Conservation (phyloP, 1,140 invertebrate species). For the Doryteuthis pealeii region DNA sequence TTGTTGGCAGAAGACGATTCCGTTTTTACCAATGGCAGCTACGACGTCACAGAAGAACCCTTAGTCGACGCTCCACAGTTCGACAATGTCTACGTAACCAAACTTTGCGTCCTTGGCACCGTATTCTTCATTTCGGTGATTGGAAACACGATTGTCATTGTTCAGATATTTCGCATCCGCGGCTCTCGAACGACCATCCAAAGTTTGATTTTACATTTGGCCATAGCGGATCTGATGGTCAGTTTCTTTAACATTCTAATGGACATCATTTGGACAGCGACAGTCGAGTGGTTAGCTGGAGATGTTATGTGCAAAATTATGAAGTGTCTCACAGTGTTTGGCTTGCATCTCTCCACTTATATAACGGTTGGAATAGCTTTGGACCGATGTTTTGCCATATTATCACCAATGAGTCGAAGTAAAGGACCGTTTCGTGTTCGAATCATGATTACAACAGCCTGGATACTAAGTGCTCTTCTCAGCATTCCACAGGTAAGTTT, state of each 20-base stretch:
- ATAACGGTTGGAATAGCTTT: constrained; percentile 79
- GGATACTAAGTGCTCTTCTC: constrained; percentile 71
- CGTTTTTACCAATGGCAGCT: neutral
- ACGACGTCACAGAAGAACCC: neutral
- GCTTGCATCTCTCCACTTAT: constrained; percentile 76
- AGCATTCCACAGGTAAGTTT: constrained; percentile 78
- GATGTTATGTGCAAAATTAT: constrained; percentile 77
- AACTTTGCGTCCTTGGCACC: constrained; percentile 68
- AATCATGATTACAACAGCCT: constrained; percentile 64
- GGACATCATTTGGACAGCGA: constrained; percentile 76
- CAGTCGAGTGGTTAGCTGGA: constrained; percentile 78
- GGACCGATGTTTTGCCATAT: constrained; percentile 76
- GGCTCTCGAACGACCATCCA: constrained; percentile 70
- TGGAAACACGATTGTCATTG: constrained; percentile 75
- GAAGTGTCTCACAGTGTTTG: constrained; percentile 71
- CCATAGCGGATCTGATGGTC: constrained; percentile 73
- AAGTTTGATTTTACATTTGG: constrained; percentile 72
- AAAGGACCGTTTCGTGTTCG: constrained; percentile 67
- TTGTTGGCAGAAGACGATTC: neutral
- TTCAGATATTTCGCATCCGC: constrained; percentile 69
- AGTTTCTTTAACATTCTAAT: constrained; percentile 78
- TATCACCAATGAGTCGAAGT: constrained; percentile 77
- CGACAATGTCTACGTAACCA: constrained; percentile 62
- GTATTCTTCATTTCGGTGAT: constrained; percentile 74
- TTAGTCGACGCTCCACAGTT: constrained; percentile 31